Evolutionary conservation across 1,140 invertebrate genomes (phyloP).

Genomic region (Drosophila tsacasi): DNA sequence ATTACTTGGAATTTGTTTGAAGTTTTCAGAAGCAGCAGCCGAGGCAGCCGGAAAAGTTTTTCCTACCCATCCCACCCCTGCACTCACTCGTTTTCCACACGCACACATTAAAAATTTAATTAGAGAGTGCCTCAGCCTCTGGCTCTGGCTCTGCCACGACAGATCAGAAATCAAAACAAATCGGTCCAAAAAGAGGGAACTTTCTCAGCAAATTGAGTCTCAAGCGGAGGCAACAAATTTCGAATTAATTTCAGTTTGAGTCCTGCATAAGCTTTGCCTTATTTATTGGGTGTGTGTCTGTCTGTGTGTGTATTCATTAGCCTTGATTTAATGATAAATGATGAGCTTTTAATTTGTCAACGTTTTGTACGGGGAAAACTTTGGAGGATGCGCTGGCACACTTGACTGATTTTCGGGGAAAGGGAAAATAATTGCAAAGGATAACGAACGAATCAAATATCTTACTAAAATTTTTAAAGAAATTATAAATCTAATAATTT

Average conservation of each 20-base stretch:
- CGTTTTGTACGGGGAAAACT: neutral
- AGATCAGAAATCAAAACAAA: constrained; percentile 59
- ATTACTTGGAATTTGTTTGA: constrained; percentile 82
- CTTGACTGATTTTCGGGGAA: neutral
- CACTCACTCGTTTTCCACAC: constrained; percentile 10
- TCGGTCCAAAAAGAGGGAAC: constrained; percentile 35
- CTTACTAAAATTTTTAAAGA: neutral
- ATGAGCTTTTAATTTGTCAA: constrained; percentile 29
- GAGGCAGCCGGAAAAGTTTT: constrained; percentile 60
- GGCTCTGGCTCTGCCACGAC: neutral
- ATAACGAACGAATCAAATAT: neutral
- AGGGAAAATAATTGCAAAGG: neutral
- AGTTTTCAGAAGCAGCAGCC: constrained; percentile 50
- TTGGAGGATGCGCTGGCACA: neutral
- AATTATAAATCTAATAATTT: neutral
- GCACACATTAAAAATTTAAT: constrained; percentile 76
- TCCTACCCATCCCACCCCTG: neutral
- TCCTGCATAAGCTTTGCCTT: constrained; percentile 26
- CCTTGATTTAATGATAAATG: constrained; percentile 14
- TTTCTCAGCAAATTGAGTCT: constrained; percentile 51
- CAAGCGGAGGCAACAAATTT: constrained; percentile 23
- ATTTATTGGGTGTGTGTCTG: neutral
- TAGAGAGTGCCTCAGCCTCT: constrained; percentile 38
- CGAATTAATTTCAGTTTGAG: constrained; percentile 39
- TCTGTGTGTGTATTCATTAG: constrained; percentile 15